Conservation (phyloP, 2,888 invertebrate species). For the Dynastes tityus region DNA sequence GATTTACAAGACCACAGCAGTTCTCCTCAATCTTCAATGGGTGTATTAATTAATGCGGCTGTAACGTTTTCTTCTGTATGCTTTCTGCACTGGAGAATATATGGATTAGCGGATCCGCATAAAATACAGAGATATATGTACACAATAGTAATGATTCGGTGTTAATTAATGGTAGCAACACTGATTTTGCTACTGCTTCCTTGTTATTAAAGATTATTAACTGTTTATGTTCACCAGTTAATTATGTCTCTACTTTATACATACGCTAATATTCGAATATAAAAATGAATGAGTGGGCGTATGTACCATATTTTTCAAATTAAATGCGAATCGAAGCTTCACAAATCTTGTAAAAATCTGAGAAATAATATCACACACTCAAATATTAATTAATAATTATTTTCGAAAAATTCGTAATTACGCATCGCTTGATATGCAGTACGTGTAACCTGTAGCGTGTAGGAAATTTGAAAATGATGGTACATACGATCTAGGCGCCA, state of each 20-base stretch:
- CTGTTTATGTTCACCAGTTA: slow-evolving; percentile 32
- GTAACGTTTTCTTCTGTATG: slow-evolving; percentile 66
- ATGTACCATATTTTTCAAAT: too few relatives aligned
- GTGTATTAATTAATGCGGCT: slow-evolving; percentile 65
- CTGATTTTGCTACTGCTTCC: slow-evolving; percentile 27
- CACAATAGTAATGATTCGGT: slow-evolving; percentile 42
- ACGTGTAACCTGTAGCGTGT: too few relatives aligned
- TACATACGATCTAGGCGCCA: too few relatives aligned
- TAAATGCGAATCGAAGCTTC: too few relatives aligned
- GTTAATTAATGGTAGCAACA: slow-evolving; percentile 43
- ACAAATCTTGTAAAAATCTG: too few relatives aligned
- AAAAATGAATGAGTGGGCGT: neutral
- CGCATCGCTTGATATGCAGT: too few relatives aligned
- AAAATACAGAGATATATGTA: slow-evolving; percentile 46
- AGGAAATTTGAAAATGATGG: too few relatives aligned
- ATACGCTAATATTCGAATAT: neutral
- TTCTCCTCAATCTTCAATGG: slow-evolving; percentile 58
- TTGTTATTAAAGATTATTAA: slow-evolving; percentile 35
- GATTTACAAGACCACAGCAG: slow-evolving; percentile 50
- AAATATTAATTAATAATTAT: too few relatives aligned
- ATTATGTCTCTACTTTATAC: slow-evolving; percentile 8
- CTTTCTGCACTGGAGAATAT: slow-evolving; percentile 69
- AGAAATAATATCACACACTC: too few relatives aligned
- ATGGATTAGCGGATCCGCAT: slow-evolving; percentile 67
- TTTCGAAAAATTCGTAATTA: too few relatives aligned